Evolutionary conservation across 1,140 invertebrate genomes (phyloP).

Genomic region (Euura lappo): DNA sequence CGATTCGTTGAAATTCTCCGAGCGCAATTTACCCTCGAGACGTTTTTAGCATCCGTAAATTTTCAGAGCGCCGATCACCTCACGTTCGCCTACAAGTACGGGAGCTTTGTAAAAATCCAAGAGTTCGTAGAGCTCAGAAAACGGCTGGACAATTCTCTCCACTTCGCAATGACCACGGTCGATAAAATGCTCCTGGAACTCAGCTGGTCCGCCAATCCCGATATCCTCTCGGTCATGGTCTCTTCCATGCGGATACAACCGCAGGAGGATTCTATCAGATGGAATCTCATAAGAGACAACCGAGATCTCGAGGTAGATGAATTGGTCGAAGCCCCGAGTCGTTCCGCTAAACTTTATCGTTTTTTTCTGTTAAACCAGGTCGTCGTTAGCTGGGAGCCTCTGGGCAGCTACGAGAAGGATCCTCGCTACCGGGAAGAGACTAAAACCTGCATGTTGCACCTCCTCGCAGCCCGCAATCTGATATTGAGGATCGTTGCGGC

Average conservation of each 20-base stretch:
- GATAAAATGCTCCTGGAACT: slow-evolving; percentile 84
- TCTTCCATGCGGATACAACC: slow-evolving; percentile 64
- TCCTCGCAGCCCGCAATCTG: slow-evolving; percentile 48
- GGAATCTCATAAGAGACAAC: slow-evolving; percentile 65
- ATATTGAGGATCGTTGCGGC: slow-evolving; percentile 52
- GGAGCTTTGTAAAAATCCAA: slow-evolving; percentile 89
- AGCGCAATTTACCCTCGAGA: too few species aligned
- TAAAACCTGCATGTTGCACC: slow-evolving; percentile 46
- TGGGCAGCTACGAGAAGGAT: slow-evolving; percentile 37
- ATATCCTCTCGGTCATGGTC: slow-evolving; percentile 43
- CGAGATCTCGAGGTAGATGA: slow-evolving; percentile 60
- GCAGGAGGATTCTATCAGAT: slow-evolving; percentile 61
- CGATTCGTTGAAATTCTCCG: too few species aligned
- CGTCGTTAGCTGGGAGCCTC: slow-evolving; percentile 53
- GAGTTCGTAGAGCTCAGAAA: slow-evolving; percentile 89
- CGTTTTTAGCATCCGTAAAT: background rate
- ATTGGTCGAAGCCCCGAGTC: too few species aligned
- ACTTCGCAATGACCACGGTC: slow-evolving; percentile 76
- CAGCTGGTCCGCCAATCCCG: slow-evolving; percentile 59
- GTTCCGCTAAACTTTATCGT: background rate
- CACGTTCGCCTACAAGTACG: slow-evolving; percentile 91
- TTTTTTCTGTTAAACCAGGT: slow-evolving; percentile 36
- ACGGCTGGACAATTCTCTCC: slow-evolving; percentile 81
- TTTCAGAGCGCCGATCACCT: slow-evolving; percentile 88
- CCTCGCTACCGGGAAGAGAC: slow-evolving; percentile 50